Base-by-base conservation (phyloP, 30 jellyfish, hydroid and myxozoan species). In the Nemopilema nomurai region DNA sequence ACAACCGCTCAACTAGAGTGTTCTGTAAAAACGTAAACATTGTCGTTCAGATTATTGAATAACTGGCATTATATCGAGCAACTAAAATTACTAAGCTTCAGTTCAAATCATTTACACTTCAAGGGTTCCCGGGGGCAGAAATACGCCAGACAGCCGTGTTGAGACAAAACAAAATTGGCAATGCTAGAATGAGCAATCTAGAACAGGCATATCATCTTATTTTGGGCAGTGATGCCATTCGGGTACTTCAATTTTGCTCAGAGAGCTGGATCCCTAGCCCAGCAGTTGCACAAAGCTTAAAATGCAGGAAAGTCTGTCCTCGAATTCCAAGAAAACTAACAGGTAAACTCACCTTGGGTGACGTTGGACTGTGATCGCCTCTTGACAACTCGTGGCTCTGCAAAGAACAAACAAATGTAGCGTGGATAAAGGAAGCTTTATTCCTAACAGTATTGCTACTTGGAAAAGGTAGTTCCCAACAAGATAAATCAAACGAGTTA, bases 381-480 rank as follows among this genome's bases (percentile, higher is more conserved):
- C 92, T 77, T 77, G 98, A 93, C 33, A 93, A 72, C 70, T 93
- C 98, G 25, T 93, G 98, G 79, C 98, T 93, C 98, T 93, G 89
- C 0, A 84, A 1, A 64, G 62, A 50, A 24, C 51, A 82, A 41
- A 41, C 13, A 3, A 13, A 6, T 3, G 22, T 20, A 9, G 25
- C 28, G 30, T 28, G 23, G 22, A 71, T 13, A 25, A 7, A 20
- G 18, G 4, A 18, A 64, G 4, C 74, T n/a, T n/a, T n/a, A n/a
- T n/a, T n/a, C n/a, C n/a, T n/a, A n/a, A n/a, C n/a, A n/a, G n/a
- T n/a, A n/a, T n/a, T n/a, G n/a, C n/a, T n/a, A n/a, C n/a, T n/a
- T n/a, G n/a, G n/a, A n/a, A n/a, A n/a, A n/a, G n/a, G n/a, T n/a
- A n/a, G n/a, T n/a, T n/a, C n/a, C n/a, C n/a, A n/a, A n/a, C n/a